Percentiles rank a stretch among this genome's conserved stretches.
These are phyloP conservation scores for Dermatemys mawii DNA, from an alignment of 2,113 vertebrate species.

Conservation along the genomic window DNA sequence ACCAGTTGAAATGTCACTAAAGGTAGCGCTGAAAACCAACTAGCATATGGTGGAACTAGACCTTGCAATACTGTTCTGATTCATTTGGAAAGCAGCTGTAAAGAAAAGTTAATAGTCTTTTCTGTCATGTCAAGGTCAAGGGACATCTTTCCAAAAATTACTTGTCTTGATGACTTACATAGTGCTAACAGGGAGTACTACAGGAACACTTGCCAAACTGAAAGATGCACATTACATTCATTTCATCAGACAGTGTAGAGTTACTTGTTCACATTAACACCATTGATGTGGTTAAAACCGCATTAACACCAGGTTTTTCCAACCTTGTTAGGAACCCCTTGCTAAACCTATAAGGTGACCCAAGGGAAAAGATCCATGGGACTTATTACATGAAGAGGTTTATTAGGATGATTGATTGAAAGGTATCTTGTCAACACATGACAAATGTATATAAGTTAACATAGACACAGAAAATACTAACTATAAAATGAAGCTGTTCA, in stretches of 20 bases:
- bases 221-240: not conserved
- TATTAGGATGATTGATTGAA: not conserved
- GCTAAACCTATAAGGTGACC: not conserved
- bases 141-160: too few relatives aligned
- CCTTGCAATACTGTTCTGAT: too few relatives aligned
- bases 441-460: too few relatives aligned
- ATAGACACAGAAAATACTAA: too few relatives aligned
- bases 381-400: not conserved
- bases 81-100: not conserved
- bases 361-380: not conserved
- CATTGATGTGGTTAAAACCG: too few relatives aligned
- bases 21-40: not conserved
- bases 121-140: not conserved
- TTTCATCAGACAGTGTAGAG: not conserved
- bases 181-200: too few relatives aligned
- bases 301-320: not conserved
- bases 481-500: too few relatives aligned
- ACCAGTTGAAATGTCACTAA: not conserved
- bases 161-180: too few relatives aligned
- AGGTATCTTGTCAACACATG: not conserved
- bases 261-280: not conserved
- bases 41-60: not conserved
- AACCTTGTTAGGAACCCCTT: not conserved
- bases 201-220: not conserved
- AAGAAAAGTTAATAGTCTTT: not conserved